Conservation (phyloP, 2,113 vertebrate species). For the Xiphias gladius region DNA sequence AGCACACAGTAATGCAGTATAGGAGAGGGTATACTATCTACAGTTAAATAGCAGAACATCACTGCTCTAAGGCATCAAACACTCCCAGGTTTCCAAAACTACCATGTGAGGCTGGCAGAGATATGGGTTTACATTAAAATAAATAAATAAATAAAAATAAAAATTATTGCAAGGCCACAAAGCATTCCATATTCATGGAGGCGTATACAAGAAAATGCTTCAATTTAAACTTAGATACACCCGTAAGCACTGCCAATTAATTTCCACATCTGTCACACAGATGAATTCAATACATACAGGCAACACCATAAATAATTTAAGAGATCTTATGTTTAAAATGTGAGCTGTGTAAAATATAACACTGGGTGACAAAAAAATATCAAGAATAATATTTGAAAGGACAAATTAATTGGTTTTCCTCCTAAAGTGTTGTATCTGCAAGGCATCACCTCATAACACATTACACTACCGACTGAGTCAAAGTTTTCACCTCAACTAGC, state of each 20-base stretch:
- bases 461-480: conserved; percentile 2
- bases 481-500: not conserved
- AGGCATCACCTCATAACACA: conserved; percentile 11
- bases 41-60: not conserved
- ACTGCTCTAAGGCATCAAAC: not conserved
- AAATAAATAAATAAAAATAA: not conserved
- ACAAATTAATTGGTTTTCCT: not conserved
- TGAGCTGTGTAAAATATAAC: not conserved
- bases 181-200: not conserved
- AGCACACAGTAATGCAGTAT: conserved; percentile 1
- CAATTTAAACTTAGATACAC: not conserved
- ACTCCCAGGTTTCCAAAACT: not conserved
- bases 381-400: not conserved
- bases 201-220: not conserved
- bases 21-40: not conserved
- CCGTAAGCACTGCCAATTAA: too few relatives aligned
- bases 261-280: conserved; percentile 70
- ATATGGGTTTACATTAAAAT: not conserved
- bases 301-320: conserved; percentile 11
- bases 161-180: not conserved
- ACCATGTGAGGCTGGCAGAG: not conserved
- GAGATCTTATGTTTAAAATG: not conserved
- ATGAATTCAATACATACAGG: conserved; percentile 42
- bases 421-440: not conserved
- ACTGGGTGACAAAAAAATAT: not conserved